Base-by-base conservation (phyloP, 2,797 vertebrate species). In the Arrhamphus sclerolepis region DNA sequence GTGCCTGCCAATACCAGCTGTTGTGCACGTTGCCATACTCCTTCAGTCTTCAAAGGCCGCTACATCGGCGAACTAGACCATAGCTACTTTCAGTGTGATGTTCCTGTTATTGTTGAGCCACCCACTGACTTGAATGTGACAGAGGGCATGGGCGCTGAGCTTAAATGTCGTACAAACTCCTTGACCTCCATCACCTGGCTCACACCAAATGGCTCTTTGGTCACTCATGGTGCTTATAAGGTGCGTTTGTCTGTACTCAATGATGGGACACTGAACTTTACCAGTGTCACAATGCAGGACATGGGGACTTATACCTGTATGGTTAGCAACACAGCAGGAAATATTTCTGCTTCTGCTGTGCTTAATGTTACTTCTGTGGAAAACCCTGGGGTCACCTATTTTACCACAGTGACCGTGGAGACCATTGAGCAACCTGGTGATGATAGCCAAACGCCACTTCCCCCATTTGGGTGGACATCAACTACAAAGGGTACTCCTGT, bases 321-420 rank as follows among this genome's bases (percentile, higher is more conserved):
- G 93, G 97, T 98, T 70, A 98, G 96, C 92, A 99, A 98, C 90
- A 98, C 96, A 56, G 95, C 97, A 16, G 98, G 98, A 70, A 99
- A 99, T 84, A 97, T 97, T 81, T 98, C 98, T 10, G 97, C 96
- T 66, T 98, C 97, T 0, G 98, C 98, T 70, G 94, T 95, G 28
- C 92, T 99, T 70, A 99, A 98, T 63, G 98, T 99, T 79, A 96
- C 96, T 0, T 95, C 97, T 17, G 91, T 94, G 79, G 94, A 97
- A 80, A 96, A 95, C 59, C 93, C 89, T 6, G 96, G 95, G 49
- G 95, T 98, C 88, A 98, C 94, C 0, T 99, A 99, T 84, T 99
- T 99, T 81, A 98, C 97, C 58, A 99, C 98, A 0, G 96, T 99
- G 88, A 99, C 98, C 1, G 98, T 99, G 84, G 98, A 99, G 92